These are phyloP conservation scores for Piezodorus guildinii DNA, from an alignment of 1,140 invertebrate species.

Conservation along the genomic window DNA sequence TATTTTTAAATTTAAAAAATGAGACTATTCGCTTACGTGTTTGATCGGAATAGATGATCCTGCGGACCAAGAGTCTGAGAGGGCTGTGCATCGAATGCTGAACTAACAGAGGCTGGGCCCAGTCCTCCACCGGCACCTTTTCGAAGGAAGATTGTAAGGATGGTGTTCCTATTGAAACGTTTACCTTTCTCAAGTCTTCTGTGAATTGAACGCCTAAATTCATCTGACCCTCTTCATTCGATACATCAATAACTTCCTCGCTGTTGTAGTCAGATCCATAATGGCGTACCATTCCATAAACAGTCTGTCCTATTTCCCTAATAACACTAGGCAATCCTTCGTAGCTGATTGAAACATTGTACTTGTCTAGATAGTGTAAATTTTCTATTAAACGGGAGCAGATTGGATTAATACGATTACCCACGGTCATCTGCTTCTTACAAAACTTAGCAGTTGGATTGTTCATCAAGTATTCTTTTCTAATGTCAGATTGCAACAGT, in stretches of 20 bases:
- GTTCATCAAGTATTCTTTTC: no score
- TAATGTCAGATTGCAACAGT: no score
- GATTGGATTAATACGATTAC: no score
- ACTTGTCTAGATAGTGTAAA: no score
- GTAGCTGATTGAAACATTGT: no score
- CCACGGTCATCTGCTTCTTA: no score
- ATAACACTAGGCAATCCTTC: no score
- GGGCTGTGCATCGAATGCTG: slow-evolving; percentile 36
- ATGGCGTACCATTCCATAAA: slow-evolving; percentile 23
- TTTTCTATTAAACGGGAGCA: no score
- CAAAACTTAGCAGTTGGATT: no score
- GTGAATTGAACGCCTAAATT: slow-evolving; percentile 36
- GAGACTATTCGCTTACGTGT: slow-evolving; percentile 33
- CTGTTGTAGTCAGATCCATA: slow-evolving; percentile 22
- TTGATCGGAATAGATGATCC: slow-evolving; percentile 32
- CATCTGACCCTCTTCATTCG: slow-evolving; percentile 36
- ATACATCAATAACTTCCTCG: slow-evolving; percentile 26
- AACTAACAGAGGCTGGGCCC: slow-evolving; percentile 32
- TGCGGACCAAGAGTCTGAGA: slow-evolving; percentile 33
- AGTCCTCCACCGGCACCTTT: slow-evolving; percentile 37
- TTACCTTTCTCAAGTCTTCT: slow-evolving; percentile 33
- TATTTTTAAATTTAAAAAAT: neutral
- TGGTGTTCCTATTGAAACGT: slow-evolving; percentile 37
- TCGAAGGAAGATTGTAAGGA: slow-evolving; percentile 30
- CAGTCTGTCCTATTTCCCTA: no score